Base-by-base conservation (phyloP, 2,113 vertebrate species). In the Asarcornis scutulata region DNA sequence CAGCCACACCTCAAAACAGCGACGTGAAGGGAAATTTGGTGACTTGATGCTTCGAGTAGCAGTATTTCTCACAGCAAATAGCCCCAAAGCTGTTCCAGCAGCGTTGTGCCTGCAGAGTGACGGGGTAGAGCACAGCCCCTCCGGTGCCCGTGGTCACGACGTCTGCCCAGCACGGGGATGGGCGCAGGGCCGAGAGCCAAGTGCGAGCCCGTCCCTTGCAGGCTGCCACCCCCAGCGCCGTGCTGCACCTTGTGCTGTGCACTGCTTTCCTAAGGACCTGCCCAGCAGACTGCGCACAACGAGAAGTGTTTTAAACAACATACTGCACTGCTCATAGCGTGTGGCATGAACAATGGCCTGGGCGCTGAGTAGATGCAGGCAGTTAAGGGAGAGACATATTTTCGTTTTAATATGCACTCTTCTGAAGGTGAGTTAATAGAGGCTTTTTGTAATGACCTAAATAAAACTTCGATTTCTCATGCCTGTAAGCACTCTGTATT, bases 161-260 rank as follows among this genome's bases (percentile, higher is more conserved):
- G 5, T 4, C 44, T 67, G 76, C n/a, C 66, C 79, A 90, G 46
- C 36, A 17, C 6, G 50, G 68, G 75, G 59, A 2, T 7, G 22
- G 32, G 3, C 7, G 60, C 29, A 13, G 52, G 62, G 21, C 1
- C 21, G 25, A 1, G 48, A 53, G 4, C 42, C 21, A 2, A 48
- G 48, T 9, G 1, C 0, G n/a, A 83, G 27, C 71, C 63, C 14
- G 13, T 5, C 36, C 36, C 1, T 0, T 1, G n/a, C 1, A 6
- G 16, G 68, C 62, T 67, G 76, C 36, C 16, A 27, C 25, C 13
- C 63, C 20, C 2, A 2, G 22, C 26, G n/a, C 17, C 16, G 26
- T 56, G 0, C 2, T 3, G n/a, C 2, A 0, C 0, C 8, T 1
- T 15, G 0, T 5, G 21, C 2, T 7, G 17, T 4, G 2, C 9